Conservation (phyloP, 2,888 invertebrate species). For the Philopedon plagiatum region DNA sequence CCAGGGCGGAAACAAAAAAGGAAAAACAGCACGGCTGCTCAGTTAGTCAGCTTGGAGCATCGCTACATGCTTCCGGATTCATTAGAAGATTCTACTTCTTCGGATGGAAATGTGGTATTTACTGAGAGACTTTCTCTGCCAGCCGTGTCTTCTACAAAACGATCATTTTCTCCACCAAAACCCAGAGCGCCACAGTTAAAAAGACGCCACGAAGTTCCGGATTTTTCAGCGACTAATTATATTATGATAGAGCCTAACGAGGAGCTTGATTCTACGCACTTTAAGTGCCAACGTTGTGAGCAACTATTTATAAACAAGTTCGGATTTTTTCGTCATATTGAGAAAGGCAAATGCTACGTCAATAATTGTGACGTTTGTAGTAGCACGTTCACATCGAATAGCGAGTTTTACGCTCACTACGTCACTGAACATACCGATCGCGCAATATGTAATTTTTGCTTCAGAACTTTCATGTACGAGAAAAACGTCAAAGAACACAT, state of each 20-base stretch:
- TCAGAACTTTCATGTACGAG: conserved; percentile 68
- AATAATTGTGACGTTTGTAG: conserved; percentile 67
- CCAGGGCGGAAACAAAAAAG: conserved; percentile 25
- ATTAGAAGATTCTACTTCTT: conserved; percentile 11
- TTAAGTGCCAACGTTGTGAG: conserved; percentile 66
- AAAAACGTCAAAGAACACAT: conserved; percentile 68
- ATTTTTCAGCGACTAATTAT: conserved; percentile 65
- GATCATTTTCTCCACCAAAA: conserved; percentile 49
- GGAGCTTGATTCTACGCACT: conserved; percentile 65
- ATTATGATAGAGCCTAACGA: conserved; percentile 62
- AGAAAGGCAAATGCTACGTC: conserved; percentile 67
- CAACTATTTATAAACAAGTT: conserved; percentile 67
- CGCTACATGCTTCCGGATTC: conserved; percentile 64
- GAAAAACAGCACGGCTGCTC: conserved; percentile 42
- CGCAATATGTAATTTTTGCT: conserved; percentile 67
- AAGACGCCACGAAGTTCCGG: conserved; percentile 64
- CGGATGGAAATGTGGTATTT: conserved; percentile 40
- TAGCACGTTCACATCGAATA: conserved; percentile 63
- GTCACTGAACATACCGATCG: conserved; percentile 64
- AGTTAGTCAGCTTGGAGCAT: conserved; percentile 65
- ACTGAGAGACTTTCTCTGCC: conserved; percentile 46
- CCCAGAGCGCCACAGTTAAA: conserved; percentile 58
- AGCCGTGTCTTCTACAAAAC: conserved; percentile 40
- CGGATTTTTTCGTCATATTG: conserved; percentile 66
- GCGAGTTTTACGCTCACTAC: conserved; percentile 66